Conservation (phyloP, 2,113 vertebrate genomes). For the Indri indri region DNA sequence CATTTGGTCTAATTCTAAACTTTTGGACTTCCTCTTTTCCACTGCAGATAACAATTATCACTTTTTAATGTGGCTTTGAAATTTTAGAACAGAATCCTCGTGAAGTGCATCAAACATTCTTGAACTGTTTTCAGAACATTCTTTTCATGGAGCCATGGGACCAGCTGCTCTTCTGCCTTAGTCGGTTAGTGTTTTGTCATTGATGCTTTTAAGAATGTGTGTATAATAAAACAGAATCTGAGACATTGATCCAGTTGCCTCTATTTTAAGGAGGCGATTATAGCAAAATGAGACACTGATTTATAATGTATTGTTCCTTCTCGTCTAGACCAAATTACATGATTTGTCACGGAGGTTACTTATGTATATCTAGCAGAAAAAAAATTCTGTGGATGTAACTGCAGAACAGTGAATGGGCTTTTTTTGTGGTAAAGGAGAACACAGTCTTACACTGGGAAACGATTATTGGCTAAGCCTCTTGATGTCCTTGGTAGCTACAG, state of each 20-base stretch:
- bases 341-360: slow-evolving; percentile 62
- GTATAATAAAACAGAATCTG: slow-evolving; percentile 65
- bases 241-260: slow-evolving; percentile 63
- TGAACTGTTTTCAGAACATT: slow-evolving; percentile 85
- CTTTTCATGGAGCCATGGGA: slow-evolving; percentile 75
- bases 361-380: neutral
- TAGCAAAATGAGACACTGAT: slow-evolving; percentile 70
- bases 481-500: neutral
- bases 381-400: neutral
- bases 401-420: neutral
- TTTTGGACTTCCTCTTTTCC: slow-evolving; percentile 82
- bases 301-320: slow-evolving; percentile 68
- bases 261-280: slow-evolving; percentile 77
- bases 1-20: slow-evolving; percentile 73
- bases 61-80: slow-evolving; percentile 84
- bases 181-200: slow-evolving; percentile 68
- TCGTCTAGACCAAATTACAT: slow-evolving; percentile 36
- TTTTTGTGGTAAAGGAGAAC: neutral
- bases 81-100: slow-evolving; percentile 81
- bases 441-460: neutral
- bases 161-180: slow-evolving; percentile 82
- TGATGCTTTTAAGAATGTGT: slow-evolving; percentile 75
- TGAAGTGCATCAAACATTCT: slow-evolving; percentile 82
- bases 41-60: slow-evolving; percentile 81
- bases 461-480: neutral